A percentile compares a stretch with the other conserved stretches of the same genome.
Conservation (phyloP, 2,888 invertebrate genomes). For the Oxyteleia sp. region DNA sequence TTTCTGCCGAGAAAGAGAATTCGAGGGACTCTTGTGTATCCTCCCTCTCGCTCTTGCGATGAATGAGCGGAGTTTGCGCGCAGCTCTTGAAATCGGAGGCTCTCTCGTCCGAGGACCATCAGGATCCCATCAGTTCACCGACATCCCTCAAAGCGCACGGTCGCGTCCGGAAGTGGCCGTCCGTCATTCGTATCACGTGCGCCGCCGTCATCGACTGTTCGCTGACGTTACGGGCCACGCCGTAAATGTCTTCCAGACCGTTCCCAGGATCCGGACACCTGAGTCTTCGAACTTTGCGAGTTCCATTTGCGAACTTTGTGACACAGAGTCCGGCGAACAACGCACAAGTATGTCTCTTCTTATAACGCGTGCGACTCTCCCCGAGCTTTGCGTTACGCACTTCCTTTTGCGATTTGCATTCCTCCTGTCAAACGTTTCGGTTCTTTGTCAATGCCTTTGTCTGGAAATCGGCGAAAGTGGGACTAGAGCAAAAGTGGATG, state of each 20-base stretch:
- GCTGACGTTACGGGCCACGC: slow-evolving; percentile 56
- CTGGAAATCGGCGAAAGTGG: too few species aligned
- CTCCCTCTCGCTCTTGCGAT: slow-evolving; percentile 68
- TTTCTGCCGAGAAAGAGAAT: slow-evolving; percentile 58
- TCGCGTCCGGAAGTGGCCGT: slow-evolving; percentile 76
- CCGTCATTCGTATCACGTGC: slow-evolving; percentile 80
- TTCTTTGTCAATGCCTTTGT: too few species aligned
- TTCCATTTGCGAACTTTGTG: slow-evolving; percentile 54
- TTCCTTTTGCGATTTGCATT: too few species aligned
- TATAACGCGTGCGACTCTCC: neutral
- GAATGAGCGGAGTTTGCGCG: slow-evolving; percentile 80
- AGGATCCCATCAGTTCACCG: slow-evolving; percentile 85
- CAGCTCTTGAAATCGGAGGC: slow-evolving; percentile 70
- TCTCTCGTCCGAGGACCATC: slow-evolving; percentile 80
- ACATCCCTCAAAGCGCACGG: slow-evolving; percentile 82
- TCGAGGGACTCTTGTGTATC: slow-evolving; percentile 66
- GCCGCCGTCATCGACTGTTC: slow-evolving; percentile 53
- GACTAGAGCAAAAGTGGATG: too few species aligned
- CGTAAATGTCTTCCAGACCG: slow-evolving; percentile 70
- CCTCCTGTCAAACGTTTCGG: too few species aligned
- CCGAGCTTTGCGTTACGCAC: too few species aligned
- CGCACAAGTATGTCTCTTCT: slow-evolving; percentile 55
- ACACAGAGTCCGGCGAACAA: slow-evolving; percentile 31
- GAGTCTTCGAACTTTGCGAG: slow-evolving; percentile 47
- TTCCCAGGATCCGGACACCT: slow-evolving; percentile 58